Conservation (phyloP, 2,888 invertebrate species). For the Morpho achilles region DNA sequence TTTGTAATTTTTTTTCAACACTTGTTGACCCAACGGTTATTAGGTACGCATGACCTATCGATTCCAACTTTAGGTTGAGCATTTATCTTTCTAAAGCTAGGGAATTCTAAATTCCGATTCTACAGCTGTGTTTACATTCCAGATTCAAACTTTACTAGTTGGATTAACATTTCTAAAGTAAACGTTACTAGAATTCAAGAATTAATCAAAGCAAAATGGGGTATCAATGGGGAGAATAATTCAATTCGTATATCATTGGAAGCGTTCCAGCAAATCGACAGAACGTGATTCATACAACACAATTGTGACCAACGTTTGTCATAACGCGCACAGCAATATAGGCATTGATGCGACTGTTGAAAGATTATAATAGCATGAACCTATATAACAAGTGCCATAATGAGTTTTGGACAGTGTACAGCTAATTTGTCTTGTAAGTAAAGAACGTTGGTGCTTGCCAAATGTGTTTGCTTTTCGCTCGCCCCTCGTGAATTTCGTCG, state of each 20-base stretch:
- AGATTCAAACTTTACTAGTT: neutral
- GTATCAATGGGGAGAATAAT: constrained; percentile 41
- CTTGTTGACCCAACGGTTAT: no score
- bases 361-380: constrained; percentile 27
- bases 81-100: no score
- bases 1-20: no score
- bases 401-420: constrained; percentile 31
- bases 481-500: constrained; percentile 29
- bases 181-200: constrained; percentile 24
- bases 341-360: constrained; percentile 26
- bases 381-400: constrained; percentile 26
- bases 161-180: constrained; percentile 7
- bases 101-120: no score
- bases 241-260: constrained; percentile 48
- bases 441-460: constrained; percentile 41
- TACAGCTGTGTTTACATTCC: no score
- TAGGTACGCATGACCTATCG: no score
- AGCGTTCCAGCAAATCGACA: constrained; percentile 43
- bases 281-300: constrained; percentile 31
- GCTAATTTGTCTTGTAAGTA: constrained; percentile 43
- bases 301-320: constrained; percentile 30
- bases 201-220: constrained; percentile 47
- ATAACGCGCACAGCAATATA: constrained; percentile 31
- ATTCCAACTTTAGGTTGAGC: no score
- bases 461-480: constrained; percentile 38